Conservation (phyloP, 1,140 invertebrate genomes). For the Mizuhopecten yessoensis region DNA sequence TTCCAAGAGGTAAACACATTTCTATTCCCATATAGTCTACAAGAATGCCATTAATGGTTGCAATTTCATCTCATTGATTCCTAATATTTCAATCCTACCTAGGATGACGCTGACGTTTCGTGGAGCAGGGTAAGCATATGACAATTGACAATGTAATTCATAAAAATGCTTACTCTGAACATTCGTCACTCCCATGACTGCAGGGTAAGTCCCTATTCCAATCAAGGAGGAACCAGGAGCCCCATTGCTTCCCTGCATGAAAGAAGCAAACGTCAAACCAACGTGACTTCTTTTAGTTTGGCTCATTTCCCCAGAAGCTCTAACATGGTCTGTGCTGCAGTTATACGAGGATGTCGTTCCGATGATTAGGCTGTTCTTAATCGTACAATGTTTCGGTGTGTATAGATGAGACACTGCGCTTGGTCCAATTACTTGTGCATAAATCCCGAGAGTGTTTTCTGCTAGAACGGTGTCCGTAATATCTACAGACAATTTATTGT, state of each 20-base stretch:
- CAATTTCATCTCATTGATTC: too few species aligned
- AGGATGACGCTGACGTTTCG: too few species aligned
- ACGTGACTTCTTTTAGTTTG: slow-evolving; percentile 58
- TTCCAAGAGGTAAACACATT: too few species aligned
- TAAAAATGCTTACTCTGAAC: slow-evolving; percentile 47
- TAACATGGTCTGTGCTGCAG: slow-evolving; percentile 57
- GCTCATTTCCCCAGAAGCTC: slow-evolving; percentile 48
- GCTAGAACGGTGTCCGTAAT: slow-evolving; percentile 60
- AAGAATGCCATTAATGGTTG: too few species aligned
- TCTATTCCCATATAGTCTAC: too few species aligned
- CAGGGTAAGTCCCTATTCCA: slow-evolving; percentile 70
- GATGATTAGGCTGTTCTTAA: slow-evolving; percentile 70
- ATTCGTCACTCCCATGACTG: slow-evolving; percentile 67
- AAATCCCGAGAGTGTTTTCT: slow-evolving; percentile 73
- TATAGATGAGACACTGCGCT: slow-evolving; percentile 59
- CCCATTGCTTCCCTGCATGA: slow-evolving; percentile 67
- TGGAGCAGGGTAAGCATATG: too few species aligned
- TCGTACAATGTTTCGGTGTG: slow-evolving; percentile 60
- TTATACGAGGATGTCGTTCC: slow-evolving; percentile 68
- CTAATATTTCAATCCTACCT: too few species aligned
- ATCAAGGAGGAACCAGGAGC: slow-evolving; percentile 71
- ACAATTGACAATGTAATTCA: too few species aligned
- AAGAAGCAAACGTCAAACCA: slow-evolving; percentile 72
- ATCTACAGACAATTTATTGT: slow-evolving; percentile 53
- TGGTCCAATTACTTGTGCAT: slow-evolving; percentile 70